These are phyloP conservation scores for Neria commutata DNA, from an alignment of 2,888 invertebrate genomes.

Conservation along the genomic window DNA sequence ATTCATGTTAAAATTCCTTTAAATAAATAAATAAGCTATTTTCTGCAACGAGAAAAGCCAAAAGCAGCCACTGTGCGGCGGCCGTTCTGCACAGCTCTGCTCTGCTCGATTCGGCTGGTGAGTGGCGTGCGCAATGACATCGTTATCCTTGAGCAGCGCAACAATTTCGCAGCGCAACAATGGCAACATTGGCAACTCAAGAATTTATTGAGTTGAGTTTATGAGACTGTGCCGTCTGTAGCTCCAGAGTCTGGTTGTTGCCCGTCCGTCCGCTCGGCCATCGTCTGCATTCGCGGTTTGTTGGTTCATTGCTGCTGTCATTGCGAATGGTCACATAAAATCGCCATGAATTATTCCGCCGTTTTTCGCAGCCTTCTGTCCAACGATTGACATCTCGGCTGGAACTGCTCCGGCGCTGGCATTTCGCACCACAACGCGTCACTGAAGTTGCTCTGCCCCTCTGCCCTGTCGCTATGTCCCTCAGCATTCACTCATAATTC, in stretches of 20 bases:
- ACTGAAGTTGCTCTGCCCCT: no score
- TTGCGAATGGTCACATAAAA: neutral
- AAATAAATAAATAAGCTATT: no score
- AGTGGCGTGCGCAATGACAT: neutral
- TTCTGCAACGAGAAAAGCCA: no score
- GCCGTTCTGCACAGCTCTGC: no score
- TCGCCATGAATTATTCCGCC: neutral
- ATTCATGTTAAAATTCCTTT: no score
- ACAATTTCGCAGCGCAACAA: slow-evolving; percentile 1
- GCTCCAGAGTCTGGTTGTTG: no score
- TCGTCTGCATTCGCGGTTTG: neutral
- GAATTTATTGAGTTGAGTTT: neutral
- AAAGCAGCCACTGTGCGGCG: no score
- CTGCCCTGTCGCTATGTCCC: no score
- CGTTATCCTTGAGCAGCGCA: slow-evolving; percentile 2
- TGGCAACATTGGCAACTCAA: slow-evolving; percentile 1
- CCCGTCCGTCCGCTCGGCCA: neutral
- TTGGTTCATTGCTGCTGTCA: neutral
- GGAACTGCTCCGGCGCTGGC: neutral
- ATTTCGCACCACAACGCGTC: no score
- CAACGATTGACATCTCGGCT: slow-evolving; percentile 1
- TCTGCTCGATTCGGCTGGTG: no score
- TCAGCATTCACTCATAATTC: no score
- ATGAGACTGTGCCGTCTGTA: neutral
- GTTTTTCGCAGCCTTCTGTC: neutral